These are phyloP conservation scores for Drosophila lini DNA, from an alignment of 1,140 invertebrate species.

Conservation along the genomic window DNA sequence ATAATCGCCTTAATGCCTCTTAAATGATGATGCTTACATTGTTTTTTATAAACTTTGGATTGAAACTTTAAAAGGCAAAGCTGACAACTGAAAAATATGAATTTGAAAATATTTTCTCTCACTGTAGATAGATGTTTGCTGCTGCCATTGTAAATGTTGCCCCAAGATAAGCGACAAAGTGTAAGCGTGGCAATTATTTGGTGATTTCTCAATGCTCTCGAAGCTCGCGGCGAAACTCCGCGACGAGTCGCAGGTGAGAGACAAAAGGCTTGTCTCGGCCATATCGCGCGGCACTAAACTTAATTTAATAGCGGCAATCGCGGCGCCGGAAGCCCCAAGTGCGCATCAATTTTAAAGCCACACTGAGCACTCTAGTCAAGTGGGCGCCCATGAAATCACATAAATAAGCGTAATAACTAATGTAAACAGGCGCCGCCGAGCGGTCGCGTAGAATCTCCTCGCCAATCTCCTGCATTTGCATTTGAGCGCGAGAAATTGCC, in stretches of 20 bases:
- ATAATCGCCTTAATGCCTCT: neutral
- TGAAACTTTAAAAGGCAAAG: neutral
- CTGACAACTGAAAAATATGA: too few relatives aligned
- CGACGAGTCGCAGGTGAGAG: constrained; percentile 34
- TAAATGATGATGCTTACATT: neutral
- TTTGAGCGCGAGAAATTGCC: constrained; percentile 78
- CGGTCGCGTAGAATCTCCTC: constrained; percentile 50
- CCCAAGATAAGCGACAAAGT: constrained; percentile 80
- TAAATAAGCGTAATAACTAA: constrained; percentile 83
- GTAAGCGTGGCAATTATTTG: constrained; percentile 80
- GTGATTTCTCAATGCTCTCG: constrained; percentile 71
- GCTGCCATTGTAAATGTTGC: constrained; percentile 66
- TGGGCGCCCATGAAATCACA: constrained; percentile 52
- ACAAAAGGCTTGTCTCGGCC: constrained; percentile 69
- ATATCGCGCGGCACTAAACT: constrained; percentile 73
- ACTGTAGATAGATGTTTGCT: constrained; percentile 9
- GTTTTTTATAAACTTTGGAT: neutral
- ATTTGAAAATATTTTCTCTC: neutral
- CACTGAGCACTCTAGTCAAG: constrained; percentile 60
- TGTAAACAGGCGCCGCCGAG: constrained; percentile 64
- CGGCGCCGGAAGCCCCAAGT: constrained; percentile 46
- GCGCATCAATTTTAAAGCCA: constrained; percentile 72
- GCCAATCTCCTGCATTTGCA: constrained; percentile 67
- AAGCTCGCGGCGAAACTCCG: constrained; percentile 2
- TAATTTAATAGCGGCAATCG: constrained; percentile 74